Conservation (phyloP, 2,113 vertebrate genomes). For the Corythaixoides concolor region DNA sequence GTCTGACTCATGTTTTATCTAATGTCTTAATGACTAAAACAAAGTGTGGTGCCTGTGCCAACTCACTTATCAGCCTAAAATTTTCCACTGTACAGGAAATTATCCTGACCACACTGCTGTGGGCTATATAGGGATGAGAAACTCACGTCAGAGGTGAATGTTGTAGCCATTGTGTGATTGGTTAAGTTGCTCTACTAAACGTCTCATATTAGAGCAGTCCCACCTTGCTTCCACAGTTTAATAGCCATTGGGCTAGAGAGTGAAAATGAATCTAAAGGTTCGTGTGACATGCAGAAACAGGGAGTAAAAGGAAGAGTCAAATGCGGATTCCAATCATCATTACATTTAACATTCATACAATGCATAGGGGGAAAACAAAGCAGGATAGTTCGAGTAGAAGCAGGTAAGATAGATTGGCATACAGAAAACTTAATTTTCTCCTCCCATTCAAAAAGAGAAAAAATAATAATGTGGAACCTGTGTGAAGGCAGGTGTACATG, state of each 20-base stretch:
- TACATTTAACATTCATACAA: background rate
- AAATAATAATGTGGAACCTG: background rate
- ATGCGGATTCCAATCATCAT: background rate
- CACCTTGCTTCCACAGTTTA: background rate
- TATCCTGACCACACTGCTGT: background rate
- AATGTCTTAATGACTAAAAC: background rate
- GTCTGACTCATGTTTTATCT: background rate
- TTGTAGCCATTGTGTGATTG: background rate
- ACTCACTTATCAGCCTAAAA: background rate
- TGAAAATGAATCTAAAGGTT: background rate
- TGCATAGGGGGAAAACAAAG: background rate
- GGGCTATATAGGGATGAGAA: background rate
- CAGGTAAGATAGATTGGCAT: background rate
- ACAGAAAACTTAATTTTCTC: background rate
- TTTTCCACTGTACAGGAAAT: background rate
- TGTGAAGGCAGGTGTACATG: background rate
- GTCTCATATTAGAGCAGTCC: background rate
- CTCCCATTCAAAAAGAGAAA: background rate
- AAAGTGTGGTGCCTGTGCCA: background rate
- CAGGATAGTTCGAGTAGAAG: background rate
- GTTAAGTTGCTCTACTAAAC: background rate
- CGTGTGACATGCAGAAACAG: background rate
- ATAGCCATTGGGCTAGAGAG: background rate
- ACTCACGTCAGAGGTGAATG: background rate
- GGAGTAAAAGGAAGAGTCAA: background rate